Evolutionary conservation across 2,888 invertebrate species (phyloP).

Genomic region (Xylota segnis): DNA sequence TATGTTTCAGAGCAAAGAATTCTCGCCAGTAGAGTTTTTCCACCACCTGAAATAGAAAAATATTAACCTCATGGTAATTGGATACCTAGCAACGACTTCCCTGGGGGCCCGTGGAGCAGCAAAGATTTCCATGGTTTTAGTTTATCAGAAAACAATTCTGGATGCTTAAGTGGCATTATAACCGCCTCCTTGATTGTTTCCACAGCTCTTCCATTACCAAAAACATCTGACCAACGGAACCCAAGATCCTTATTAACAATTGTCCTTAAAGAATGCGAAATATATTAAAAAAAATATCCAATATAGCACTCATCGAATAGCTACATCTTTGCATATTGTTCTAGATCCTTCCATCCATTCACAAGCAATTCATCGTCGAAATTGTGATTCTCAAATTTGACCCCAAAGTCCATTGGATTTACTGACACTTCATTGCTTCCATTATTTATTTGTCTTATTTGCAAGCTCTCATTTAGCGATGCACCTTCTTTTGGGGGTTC

Average conservation of each 20-base stretch:
- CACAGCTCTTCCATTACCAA: conserved; percentile 91
- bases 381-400: conserved; percentile 39
- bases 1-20: conserved; percentile 93
- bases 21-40: conserved; percentile 95
- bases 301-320: background rate
- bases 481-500: conserved; percentile 24
- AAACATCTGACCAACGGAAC: conserved; percentile 92
- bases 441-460: conserved; percentile 61
- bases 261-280: conserved; percentile 33
- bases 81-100: conserved; percentile 60
- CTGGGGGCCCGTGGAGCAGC: conserved; percentile 87
- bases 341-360: conserved; percentile 60
- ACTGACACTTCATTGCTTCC: conserved; percentile 61
- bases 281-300: background rate
- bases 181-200: conserved; percentile 93
- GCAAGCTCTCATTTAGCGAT: conserved; percentile 53
- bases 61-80: background rate
- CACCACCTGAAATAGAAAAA: conserved; percentile 86
- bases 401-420: conserved; percentile 53
- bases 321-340: conserved; percentile 60
- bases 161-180: conserved; percentile 91
- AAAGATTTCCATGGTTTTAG: conserved; percentile 94
- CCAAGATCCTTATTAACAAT: conserved; percentile 85
- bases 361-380: conserved; percentile 35
- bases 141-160: conserved; percentile 88